Evolutionary conservation across 2,113 vertebrate species (phyloP).

Genomic region (Ibidorhyncha struthersii): DNA sequence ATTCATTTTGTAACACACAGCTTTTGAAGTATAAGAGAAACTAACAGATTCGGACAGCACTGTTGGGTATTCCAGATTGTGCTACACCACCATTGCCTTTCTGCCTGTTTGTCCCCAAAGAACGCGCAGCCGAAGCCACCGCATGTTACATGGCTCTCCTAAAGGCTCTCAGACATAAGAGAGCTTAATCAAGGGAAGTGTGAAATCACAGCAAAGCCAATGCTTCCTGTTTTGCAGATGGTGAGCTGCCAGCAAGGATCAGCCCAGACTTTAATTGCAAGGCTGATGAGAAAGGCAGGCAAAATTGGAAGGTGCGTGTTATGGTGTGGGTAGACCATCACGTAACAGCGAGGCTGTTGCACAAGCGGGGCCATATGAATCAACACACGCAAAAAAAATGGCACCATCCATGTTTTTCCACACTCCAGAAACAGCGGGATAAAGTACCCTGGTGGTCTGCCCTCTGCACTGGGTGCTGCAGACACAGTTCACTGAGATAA

Average conservation of each 20-base stretch:
- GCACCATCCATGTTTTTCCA: neutral
- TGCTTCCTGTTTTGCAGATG: conserved; percentile 64
- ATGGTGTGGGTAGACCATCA: conserved; percentile 32
- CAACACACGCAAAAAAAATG: neutral
- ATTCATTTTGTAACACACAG: neutral
- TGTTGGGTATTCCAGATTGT: conserved; percentile 23
- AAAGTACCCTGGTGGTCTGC: neutral
- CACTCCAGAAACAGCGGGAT: neutral
- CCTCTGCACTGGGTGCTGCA: neutral
- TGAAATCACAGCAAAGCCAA: conserved; percentile 63
- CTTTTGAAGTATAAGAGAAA: neutral
- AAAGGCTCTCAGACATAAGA: conserved; percentile 5
- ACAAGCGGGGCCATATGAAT: neutral
- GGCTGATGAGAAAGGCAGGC: conserved; percentile 44
- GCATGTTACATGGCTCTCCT: neutral
- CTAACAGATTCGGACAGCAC: neutral
- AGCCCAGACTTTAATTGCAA: conserved; percentile 59
- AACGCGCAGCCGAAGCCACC: rapidly evolving
- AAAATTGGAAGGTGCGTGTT: neutral
- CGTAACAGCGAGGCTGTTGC: neutral
- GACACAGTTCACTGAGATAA: neutral
- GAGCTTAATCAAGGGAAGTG: conserved; percentile 46
- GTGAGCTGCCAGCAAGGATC: conserved; percentile 70
- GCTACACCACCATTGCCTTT: neutral
- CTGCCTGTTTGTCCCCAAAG: neutral